Evolutionary conservation across 2,113 vertebrate species (phyloP), one percentile per base, ranked within the genome.

Genomic region (Probosciger aterrimus): DNA sequence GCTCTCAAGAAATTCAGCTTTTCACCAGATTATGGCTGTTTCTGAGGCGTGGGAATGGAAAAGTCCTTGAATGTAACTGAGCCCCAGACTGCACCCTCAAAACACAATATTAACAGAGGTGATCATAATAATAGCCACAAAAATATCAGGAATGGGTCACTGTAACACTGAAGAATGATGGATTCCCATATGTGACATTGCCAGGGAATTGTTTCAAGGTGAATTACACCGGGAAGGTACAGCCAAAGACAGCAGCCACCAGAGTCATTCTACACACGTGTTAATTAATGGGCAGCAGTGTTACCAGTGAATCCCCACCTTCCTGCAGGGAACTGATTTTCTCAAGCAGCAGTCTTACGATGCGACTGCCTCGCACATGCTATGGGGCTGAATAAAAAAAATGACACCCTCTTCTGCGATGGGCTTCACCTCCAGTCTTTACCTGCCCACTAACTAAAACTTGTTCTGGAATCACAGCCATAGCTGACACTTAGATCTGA

Each of bases 191-290:
- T 0, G 3, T 71, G 69, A 94, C 33, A 39, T 7, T 0, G 2
- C 20, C 69, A 55, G 39, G 1, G 15, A 79, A 87, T 93, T 79
- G 70, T 87, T 95, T 55, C 25, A 7, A 7, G 2, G 50, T 91
- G 74, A 94, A 84, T 89, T 84, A 65, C 55, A 84, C 84, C 84
- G 75, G 60, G 53, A 74, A 95, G 77, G 28, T 19, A 89, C 2
- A 2, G 25, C 15, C 57, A 14, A 49, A 57, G 13, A 5, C 64
- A 28, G 9, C 1, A 9, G 55, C 50, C 10, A 1, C 43, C 27
- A 41, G 6, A 63, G 78, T 79, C 73, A 83, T 37, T 0, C 0
- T 6, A 55, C 27, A 28, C n/a, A 2, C 1, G 30, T n/a, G 5
- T 20, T 70, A 77, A 75, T 20, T 70, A 77, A 75, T 7, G 37